These are phyloP conservation scores for Trachelus troglodyta DNA, from an alignment of 2,888 invertebrate genomes.

Conservation along the genomic window DNA sequence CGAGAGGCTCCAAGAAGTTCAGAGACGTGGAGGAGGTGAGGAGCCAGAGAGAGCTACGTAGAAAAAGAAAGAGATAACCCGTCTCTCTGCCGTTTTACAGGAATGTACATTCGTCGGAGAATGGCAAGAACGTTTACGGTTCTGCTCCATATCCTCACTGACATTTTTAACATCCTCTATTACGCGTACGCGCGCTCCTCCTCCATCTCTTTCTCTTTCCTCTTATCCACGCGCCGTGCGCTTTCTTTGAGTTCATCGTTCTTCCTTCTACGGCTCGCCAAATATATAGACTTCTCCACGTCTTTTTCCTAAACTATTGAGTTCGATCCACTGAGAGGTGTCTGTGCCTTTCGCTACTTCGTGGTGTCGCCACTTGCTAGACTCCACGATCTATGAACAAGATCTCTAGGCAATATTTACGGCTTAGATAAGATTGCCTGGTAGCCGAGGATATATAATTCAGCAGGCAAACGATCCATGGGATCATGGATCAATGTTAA, in stretches of 20 bases:
- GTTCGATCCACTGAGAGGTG: background rate
- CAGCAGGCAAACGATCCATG: background rate
- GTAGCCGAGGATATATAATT: background rate
- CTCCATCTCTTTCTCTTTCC: background rate
- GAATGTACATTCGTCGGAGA: background rate
- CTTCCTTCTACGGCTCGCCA: constrained; percentile 1
- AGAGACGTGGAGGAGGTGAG: background rate
- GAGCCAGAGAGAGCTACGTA: background rate
- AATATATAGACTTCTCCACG: background rate
- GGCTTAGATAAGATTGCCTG: too few species aligned
- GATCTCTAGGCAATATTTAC: too few species aligned
- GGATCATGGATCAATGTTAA: too few species aligned
- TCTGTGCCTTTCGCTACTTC: background rate
- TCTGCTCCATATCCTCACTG: background rate
- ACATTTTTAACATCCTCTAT: background rate
- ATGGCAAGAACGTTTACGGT: background rate
- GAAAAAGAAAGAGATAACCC: background rate
- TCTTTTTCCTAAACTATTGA: background rate
- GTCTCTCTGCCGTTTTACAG: background rate
- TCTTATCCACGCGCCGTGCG: background rate
- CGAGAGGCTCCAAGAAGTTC: background rate
- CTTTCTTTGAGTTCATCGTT: background rate
- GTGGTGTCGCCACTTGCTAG: background rate
- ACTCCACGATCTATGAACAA: background rate
- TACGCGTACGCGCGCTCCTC: background rate